Percentiles rank a stretch among this genome's conserved stretches.
These are phyloP conservation scores for Semaprochilodus insignis DNA, from an alignment of 2,797 vertebrate genomes.

Conservation along the genomic window DNA sequence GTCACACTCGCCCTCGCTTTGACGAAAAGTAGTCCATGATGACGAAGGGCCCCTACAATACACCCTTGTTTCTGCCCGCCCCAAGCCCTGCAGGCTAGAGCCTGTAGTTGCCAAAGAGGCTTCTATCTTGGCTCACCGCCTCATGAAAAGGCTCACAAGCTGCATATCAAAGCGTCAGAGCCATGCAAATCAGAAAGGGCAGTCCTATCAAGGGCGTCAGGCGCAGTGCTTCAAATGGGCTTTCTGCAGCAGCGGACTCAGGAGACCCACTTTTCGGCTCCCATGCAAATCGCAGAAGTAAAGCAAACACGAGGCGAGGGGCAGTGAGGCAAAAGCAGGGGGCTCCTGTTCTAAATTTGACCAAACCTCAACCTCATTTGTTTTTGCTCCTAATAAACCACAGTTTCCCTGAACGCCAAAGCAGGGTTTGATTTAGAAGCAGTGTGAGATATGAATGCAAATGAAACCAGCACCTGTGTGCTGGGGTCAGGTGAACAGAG, in stretches of 20 bases:
- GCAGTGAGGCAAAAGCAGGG: slow-evolving; percentile 14
- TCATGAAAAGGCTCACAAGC: slow-evolving; percentile 27
- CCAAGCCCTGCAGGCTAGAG: slow-evolving; percentile 31
- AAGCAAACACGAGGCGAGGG: slow-evolving; percentile 28
- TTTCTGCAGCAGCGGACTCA: slow-evolving; percentile 11
- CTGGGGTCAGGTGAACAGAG: slow-evolving; percentile 12
- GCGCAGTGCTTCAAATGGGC: slow-evolving; percentile 10
- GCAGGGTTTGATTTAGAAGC: neutral
- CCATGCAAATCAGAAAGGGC: slow-evolving; percentile 16
- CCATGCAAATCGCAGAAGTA: slow-evolving; percentile 54
- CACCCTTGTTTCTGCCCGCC: slow-evolving; percentile 33
- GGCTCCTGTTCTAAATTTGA: slow-evolving; percentile 57
- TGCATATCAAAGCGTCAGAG: slow-evolving; percentile 30
- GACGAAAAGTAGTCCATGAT: neutral
- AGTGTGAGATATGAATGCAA: slow-evolving; percentile 1
- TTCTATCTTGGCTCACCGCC: slow-evolving; percentile 38
- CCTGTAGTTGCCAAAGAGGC: slow-evolving; percentile 31
- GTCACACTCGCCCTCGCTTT: neutral
- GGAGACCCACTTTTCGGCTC: neutral
- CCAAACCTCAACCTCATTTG: slow-evolving; percentile 54
- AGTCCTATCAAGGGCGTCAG: neutral
- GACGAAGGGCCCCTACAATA: slow-evolving; percentile 56
- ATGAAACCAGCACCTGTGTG: slow-evolving; percentile 6
- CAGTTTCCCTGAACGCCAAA: slow-evolving; percentile 42
- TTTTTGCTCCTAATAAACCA: slow-evolving; percentile 26